Base-by-base conservation (phyloP, 2,888 invertebrate species). In the Melangyna quadrimaculata region DNA sequence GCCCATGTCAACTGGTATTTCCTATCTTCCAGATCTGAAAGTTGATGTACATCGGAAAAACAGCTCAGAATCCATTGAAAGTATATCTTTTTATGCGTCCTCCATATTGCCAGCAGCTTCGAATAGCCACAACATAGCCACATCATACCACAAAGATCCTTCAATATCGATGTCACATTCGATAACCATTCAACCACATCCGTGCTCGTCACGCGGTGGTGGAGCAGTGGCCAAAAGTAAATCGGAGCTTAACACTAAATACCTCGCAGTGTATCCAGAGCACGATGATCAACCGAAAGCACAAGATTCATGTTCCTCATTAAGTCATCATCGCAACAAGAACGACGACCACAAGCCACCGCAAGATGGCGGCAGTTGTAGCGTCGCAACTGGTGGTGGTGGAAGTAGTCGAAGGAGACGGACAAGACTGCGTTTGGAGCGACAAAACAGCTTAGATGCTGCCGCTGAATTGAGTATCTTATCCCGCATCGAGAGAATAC, bases 11-110 rank as follows among this genome's bases (percentile, higher is more conserved):
- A 51, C n/a, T 1, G 12, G 0, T 4, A 3, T 19, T 22, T 22
- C 17, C 48, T 9, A 22, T 12, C 59, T 77, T 75, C 14, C 91
- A 95, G 97, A 98, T 94, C 94, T 98, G 88, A 97, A 97, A 94
- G 98, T 97, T 79, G 98, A 98, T 92, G 97, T 98, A 72, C 98
- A 98, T 93, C 94, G 97, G 78, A 97, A 97, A 91, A 97, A 97
- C 91, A 97, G 97, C 90, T 97, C 97, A 0, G 97, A 96, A 91
- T 97, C 97, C 87, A 96, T 96, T 88, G 96, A 96, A 90, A 96
- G 96, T 87, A 94, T 95, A 87, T 93, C 93, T 75, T 93, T 94
- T 67, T 92, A 92, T 29, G 92, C 93, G 55, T 93, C 94, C 2
- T 90, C 90, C 9, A 89, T 90, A 88, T 83, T 90, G 14, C 88